These are phyloP conservation scores for Tillus elongatus DNA, from an alignment of 2,888 invertebrate genomes.

Conservation along the genomic window DNA sequence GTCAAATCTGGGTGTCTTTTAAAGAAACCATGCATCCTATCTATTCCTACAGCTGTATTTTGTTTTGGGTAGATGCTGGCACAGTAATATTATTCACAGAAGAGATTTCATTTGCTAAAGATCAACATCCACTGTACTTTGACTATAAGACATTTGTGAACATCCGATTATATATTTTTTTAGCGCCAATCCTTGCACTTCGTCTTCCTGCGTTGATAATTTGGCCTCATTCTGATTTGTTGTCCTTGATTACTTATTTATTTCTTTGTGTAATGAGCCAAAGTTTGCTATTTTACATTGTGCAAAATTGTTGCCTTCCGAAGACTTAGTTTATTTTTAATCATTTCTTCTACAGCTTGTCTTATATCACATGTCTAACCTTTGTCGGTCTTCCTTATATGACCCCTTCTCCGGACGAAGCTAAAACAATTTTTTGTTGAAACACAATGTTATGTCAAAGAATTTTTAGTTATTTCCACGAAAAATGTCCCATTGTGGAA, in stretches of 20 bases:
- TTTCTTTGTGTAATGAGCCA: constrained; percentile 1
- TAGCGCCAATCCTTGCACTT: not conserved
- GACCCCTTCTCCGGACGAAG: not conserved
- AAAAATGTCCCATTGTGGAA: constrained; percentile 2
- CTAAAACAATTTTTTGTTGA: not conserved
- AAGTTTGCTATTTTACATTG: constrained; percentile 1
- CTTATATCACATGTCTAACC: not conserved
- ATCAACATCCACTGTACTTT: not conserved
- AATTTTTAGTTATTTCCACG: constrained; percentile 1
- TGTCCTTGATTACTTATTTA: not conserved
- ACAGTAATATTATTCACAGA: not conserved
- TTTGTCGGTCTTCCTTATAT: not conserved
- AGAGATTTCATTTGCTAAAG: not conserved
- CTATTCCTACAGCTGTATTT: not conserved
- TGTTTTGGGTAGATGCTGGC: constrained; percentile 1
- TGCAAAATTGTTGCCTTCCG: constrained; percentile 1
- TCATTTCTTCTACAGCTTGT: not conserved
- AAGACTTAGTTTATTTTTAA: constrained; percentile 1
- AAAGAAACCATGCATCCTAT: not conserved
- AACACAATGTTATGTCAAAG: not conserved
- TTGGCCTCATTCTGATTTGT: not conserved
- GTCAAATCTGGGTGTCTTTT: constrained; percentile 2
- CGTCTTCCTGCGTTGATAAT: not conserved
- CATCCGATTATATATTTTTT: not conserved
- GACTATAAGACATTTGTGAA: constrained; percentile 2